Evolutionary conservation across 2,113 vertebrate species (phyloP).

Genomic region (Excalfactoria chinensis): DNA sequence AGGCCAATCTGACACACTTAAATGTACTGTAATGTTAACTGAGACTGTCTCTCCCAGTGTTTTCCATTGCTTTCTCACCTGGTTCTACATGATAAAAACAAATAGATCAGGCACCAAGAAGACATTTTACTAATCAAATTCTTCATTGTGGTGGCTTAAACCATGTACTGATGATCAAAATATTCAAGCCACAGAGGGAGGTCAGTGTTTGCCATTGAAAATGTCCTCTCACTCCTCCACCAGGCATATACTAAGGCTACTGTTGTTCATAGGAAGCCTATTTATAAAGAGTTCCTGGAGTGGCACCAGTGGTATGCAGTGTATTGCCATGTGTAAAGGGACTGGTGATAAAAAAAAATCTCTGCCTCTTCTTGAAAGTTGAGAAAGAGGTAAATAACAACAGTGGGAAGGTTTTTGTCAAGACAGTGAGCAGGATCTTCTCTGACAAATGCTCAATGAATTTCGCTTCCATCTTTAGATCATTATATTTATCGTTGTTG

Average conservation of each 20-base stretch:
- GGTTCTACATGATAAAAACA: neutral
- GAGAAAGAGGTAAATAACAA: neutral
- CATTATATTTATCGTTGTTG: neutral
- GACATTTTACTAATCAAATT: neutral
- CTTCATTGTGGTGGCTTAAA: accelerated
- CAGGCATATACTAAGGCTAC: neutral
- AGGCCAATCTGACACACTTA: neutral
- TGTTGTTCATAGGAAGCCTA: neutral
- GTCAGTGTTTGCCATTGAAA: neutral
- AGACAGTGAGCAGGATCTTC: neutral
- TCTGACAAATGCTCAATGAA: neutral
- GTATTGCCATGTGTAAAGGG: neutral
- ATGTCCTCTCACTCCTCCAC: neutral
- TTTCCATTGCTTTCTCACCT: neutral
- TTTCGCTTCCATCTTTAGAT: neutral
- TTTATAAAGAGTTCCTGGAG: neutral
- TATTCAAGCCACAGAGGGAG: neutral
- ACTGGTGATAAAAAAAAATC: neutral
- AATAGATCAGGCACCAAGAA: neutral
- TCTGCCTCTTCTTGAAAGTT: neutral
- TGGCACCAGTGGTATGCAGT: accelerated
- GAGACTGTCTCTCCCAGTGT: accelerated
- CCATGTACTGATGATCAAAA: neutral
- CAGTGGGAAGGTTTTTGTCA: neutral
- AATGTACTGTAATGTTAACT: neutral